phyloP scores from a whole-genome alignment of 2,888 invertebrate species.

The Clepsis dumicolana region DNA sequence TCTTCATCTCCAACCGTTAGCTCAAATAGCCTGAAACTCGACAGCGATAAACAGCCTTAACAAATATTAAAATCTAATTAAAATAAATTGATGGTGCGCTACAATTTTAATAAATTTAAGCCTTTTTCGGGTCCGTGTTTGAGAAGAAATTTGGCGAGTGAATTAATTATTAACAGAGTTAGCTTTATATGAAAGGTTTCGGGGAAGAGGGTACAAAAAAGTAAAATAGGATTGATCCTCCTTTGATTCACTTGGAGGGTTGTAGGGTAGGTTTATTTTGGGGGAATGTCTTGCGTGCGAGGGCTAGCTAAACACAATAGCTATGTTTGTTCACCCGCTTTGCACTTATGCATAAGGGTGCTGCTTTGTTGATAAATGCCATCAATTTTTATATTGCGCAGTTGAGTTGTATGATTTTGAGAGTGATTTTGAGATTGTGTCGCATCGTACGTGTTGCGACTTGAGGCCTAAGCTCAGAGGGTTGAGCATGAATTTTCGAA shows the following conservation, averaged over 20 bases:
- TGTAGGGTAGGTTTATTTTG: conserved; percentile 25
- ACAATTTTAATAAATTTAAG: conserved; percentile 21
- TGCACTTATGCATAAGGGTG: conserved; percentile 8
- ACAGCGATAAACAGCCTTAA: neutral
- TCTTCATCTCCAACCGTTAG: neutral
- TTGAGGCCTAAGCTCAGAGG: no score
- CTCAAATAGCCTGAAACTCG: neutral
- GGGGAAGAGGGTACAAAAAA: conserved; percentile 6
- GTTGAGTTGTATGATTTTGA: no score
- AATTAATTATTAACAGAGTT: conserved; percentile 18
- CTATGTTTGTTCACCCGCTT: neutral
- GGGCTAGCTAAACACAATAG: neutral
- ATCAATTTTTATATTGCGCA: neutral
- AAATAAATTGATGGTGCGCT: conserved; percentile 5
- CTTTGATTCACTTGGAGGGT: conserved; percentile 6
- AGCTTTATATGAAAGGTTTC: neutral
- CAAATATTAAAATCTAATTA: conserved; percentile 23
- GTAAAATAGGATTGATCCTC: conserved; percentile 20
- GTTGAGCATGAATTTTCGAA: no score
- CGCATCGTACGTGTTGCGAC: no score
- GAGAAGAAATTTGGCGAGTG: conserved; percentile 3
- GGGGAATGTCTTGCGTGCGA: neutral
- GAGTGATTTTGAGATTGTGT: no score
- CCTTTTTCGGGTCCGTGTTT: conserved; percentile 23
- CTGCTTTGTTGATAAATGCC: neutral